These are phyloP conservation scores for Gymnothorax reevesii DNA, from an alignment of 2,797 vertebrate species.

Conservation along the genomic window DNA sequence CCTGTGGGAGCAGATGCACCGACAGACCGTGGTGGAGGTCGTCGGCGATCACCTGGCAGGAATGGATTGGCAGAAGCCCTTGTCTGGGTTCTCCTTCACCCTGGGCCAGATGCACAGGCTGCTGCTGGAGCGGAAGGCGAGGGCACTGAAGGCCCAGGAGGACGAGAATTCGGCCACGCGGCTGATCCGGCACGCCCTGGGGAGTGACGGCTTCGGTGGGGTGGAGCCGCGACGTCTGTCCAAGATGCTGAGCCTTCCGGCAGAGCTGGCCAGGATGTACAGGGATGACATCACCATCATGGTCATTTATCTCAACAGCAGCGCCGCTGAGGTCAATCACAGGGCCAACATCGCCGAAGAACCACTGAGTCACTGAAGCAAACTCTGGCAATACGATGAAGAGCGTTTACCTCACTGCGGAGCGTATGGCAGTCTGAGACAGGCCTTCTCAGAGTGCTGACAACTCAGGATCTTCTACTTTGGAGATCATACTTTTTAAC, in stretches of 20 bases:
- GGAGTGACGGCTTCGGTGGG: slow-evolving; percentile 59
- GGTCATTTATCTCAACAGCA: slow-evolving; percentile 63
- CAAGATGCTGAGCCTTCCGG: slow-evolving; percentile 64
- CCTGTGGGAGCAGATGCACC: slow-evolving; percentile 69
- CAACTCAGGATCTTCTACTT: not conserved
- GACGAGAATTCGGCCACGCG: slow-evolving; percentile 63
- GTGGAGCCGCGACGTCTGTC: slow-evolving; percentile 56
- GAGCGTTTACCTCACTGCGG: not conserved
- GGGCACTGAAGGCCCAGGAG: slow-evolving; percentile 52
- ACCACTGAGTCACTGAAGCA: not conserved
- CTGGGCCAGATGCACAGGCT: slow-evolving; percentile 58
- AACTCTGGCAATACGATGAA: not conserved
- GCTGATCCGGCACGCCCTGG: slow-evolving; percentile 64
- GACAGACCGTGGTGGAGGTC: slow-evolving; percentile 61
- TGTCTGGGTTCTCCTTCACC: slow-evolving; percentile 44
- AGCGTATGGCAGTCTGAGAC: not conserved
- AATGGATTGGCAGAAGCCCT: slow-evolving; percentile 61
- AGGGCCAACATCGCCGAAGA: not conserved
- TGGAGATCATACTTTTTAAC: not conserved
- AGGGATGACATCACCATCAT: slow-evolving; percentile 69
- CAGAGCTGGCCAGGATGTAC: slow-evolving; percentile 64
- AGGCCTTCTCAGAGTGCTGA: not conserved
- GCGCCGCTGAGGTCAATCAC: slow-evolving; percentile 8
- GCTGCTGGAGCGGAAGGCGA: slow-evolving; percentile 57
- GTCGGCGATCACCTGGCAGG: slow-evolving; percentile 62